Evolutionary conservation across 2,888 invertebrate species (phyloP), one percentile per base, ranked within the genome.

Genomic region (Hirtodrosophila duncani): DNA sequence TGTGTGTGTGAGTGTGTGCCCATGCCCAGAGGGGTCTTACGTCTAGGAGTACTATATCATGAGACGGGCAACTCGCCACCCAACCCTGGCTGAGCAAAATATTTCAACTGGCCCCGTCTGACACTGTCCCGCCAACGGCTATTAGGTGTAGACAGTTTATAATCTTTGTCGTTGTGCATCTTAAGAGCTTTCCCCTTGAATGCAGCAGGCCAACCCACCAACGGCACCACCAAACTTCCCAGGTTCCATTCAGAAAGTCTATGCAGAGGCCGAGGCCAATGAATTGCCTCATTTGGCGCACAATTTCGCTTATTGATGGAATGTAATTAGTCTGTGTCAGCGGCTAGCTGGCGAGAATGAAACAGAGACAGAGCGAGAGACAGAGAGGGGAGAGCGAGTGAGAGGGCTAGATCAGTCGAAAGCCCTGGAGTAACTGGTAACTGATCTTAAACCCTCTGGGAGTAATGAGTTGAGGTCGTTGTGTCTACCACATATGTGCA

Each of bases 321-420:
- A 69, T 67, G 67, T 63, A 80, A 83, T 83, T 82, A 83, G 77
- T 82, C 78, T 69, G 58, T 70, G 83, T 72, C 81, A 80, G 70
- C 55, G 55, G 17, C 48, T 37, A 50, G 37, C 3, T 23, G 23
- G 9, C 8, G 8, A n/a, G n/a, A n/a, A n/a, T n/a, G n/a, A n/a
- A n/a, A n/a, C n/a, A n/a, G n/a, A n/a, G n/a, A n/a, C n/a, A n/a
- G n/a, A n/a, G n/a, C n/a, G n/a, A n/a, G n/a, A n/a, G n/a, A n/a
- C n/a, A n/a, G n/a, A n/a, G n/a, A n/a, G n/a, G n/a, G n/a, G n/a
- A n/a, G n/a, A n/a, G n/a, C n/a, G n/a, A n/a, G n/a, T n/a, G n/a
- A n/a, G n/a, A n/a, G n/a, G n/a, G n/a, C n/a, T n/a, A n/a, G n/a
- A n/a, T n/a, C n/a, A n/a, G n/a, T n/a, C n/a, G n/a, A n/a, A n/a